Evolutionary conservation across 2,113 vertebrate species (phyloP), one percentile per base, ranked within the genome.

Genomic region (Myxocyprinus asiaticus): DNA sequence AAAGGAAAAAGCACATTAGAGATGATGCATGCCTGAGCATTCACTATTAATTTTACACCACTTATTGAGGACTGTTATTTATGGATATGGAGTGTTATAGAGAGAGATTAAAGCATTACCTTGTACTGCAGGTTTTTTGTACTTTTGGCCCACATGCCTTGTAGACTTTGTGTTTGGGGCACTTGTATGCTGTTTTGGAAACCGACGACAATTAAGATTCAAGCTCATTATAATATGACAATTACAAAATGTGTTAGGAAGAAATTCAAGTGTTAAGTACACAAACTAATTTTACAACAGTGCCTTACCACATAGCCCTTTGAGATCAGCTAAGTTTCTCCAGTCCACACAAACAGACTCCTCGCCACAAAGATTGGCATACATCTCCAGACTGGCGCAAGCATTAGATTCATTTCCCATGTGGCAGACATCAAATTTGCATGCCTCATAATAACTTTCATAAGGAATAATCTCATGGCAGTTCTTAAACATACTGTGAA

Each of bases 371-470:
- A 88, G 78, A 0, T 82, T 17, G 3, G 95, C 94, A 0, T 98
- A 99, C 0, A 85, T 71, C 86, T 95, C 93, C 68, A 99, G 62
- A 82, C 91, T 90, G 9, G 91, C 91, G 81, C 97, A 99, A 69
- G 87, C 84, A 2, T 84, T 0, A 0, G 3, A 9, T 5, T 5
- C 0, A 43, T 86, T 47, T 0, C 1, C 0, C 71, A 87, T 79
- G 33, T 90, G 80, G 82, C 95, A 97, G n/a, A 86, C 83, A 83
- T 98, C 95, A 72, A 88, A 95, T 8, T 88, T 45, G 48, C 97
- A 99, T 75, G 93, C 94, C 55, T 94, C 17, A 77, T 91, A 94
- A 88, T 86, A 95, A 0, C 79, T 7, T 6, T 83, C 0, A 0
- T 93, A 92, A 0, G 90, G 17, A 63, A 97, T 81, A 12, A 88